Evolutionary conservation across 2,888 invertebrate genomes (phyloP).

Genomic region (Cantharis lateralis): DNA sequence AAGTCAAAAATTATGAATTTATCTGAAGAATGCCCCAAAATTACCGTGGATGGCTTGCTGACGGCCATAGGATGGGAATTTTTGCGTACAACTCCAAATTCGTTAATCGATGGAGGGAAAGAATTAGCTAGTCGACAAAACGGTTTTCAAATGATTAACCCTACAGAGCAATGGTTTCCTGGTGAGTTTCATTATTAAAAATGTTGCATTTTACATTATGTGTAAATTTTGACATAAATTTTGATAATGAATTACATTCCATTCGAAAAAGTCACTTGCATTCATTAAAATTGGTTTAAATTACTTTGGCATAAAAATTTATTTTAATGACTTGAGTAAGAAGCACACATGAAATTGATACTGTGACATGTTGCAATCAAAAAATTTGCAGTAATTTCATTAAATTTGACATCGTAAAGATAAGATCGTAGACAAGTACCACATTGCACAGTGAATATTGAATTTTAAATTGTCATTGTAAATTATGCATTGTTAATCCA

Average conservation of each 20-base stretch:
- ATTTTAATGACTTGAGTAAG: background rate
- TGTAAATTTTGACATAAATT: background rate
- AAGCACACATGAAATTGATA: background rate
- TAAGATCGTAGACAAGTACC: background rate
- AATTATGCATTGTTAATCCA: background rate
- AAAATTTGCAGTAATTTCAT: background rate
- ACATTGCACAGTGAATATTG: background rate
- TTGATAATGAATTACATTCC: background rate
- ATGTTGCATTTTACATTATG: background rate
- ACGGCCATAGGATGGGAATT: conserved; percentile 85
- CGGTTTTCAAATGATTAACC: conserved; percentile 85
- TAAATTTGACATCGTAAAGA: background rate
- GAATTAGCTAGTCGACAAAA: conserved; percentile 73
- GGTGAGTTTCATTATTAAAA: conserved; percentile 56
- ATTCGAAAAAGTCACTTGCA: background rate
- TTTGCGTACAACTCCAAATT: conserved; percentile 72
- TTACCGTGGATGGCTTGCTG: conserved; percentile 74
- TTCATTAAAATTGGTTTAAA: background rate
- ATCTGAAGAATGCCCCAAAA: conserved; percentile 70
- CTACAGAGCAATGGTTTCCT: conserved; percentile 87
- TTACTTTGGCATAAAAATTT: background rate
- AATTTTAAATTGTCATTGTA: background rate
- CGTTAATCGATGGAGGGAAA: conserved; percentile 73
- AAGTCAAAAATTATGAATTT: conserved; percentile 84
- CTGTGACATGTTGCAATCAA: background rate